phyloP scores from a whole-genome alignment of 2,113 vertebrate species.

The Oceanodroma tethys region DNA sequence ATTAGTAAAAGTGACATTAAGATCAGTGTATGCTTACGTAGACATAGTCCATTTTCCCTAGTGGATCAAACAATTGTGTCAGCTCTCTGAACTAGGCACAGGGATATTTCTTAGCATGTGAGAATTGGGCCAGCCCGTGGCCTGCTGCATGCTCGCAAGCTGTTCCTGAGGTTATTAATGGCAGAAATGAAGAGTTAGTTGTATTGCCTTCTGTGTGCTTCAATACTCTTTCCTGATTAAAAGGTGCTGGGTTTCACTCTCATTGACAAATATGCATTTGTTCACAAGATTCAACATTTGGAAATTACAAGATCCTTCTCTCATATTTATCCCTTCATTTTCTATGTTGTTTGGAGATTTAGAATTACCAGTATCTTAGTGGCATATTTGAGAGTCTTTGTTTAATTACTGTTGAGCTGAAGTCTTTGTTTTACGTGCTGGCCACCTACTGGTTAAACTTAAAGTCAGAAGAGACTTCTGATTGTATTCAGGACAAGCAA shows the following conservation, averaged over 20 bases:
- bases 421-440: neutral
- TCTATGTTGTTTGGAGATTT: neutral
- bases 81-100: neutral
- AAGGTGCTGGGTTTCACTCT: neutral
- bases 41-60: neutral
- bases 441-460: neutral
- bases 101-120: neutral
- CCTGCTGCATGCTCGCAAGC: neutral
- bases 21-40: neutral
- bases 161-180: conserved; percentile 9
- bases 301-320: neutral
- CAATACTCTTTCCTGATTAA: neutral
- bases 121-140: neutral
- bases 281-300: neutral
- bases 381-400: neutral
- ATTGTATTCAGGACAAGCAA: neutral
- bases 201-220: neutral
- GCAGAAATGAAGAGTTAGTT: neutral
- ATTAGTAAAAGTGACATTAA: neutral
- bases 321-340: neutral
- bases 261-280: neutral
- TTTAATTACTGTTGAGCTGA: neutral
- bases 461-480: neutral
- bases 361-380: neutral
- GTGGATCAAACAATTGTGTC: neutral